Base-by-base conservation (phyloP, 2,113 vertebrate species). In the Ochotona curzoniae region DNA sequence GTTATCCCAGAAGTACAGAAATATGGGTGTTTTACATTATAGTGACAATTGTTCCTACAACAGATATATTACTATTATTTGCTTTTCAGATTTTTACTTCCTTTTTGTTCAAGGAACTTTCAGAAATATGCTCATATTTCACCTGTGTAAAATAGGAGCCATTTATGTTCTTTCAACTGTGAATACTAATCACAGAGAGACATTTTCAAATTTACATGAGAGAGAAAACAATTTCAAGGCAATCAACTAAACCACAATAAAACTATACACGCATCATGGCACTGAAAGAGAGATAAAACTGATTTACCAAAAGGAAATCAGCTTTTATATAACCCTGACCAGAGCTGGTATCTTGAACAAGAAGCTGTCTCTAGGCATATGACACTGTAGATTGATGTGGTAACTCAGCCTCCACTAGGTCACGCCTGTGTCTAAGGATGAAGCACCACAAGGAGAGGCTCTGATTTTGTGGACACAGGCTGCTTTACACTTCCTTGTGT, bases 181-280 rank as follows among this genome's bases (percentile, higher is more conserved):
- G 93, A 96, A 95, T 81, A 93, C 83, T 95, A 96, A 93, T 96
- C 88, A 95, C 28, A 87, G 63, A 93, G 1, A 96, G 90, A 75
- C 44, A 93, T 88, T 96, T 94, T 83, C 61, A 93, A 94, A 96
- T 97, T 93, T 96, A 87, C 79, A 94, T 92, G 74, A 96, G 69
- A 81, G 61, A 69, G 75, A 93, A 97, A 96, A 96, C 89, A 96
- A 96, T 97, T 96, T 96, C 91, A 87, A 96, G 57, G 93, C 86
- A 96, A 92, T 96, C 83, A 96, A 69, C 93, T 92, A 92, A 87
- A 83, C 38, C 81, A 96, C 76, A 87, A 95, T 95, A 96, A 94
- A 93, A 95, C 94, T 95, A 84, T 12, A 71, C 89, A 93, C 80
- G 73, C 92, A 81, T 95, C 81, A 86, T 35, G 78, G 90, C 80